Percentiles rank a stretch among this genome's conserved stretches.
These are phyloP conservation scores for Falco novaeseelandiae DNA, from an alignment of 2,797 vertebrate genomes.

Conservation along the genomic window DNA sequence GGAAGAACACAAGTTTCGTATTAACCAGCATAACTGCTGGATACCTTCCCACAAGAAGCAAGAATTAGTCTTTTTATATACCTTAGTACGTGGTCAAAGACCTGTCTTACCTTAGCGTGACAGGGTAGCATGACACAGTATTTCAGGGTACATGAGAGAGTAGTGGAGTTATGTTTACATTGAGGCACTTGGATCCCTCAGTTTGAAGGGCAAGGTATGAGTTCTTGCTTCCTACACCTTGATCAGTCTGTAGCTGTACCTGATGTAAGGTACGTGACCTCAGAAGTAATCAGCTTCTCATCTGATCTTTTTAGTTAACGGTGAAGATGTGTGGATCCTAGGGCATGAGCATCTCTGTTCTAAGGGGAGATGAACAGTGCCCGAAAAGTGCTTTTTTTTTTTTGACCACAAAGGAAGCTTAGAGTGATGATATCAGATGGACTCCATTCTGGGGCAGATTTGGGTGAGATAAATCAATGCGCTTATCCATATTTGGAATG, in stretches of 20 bases:
- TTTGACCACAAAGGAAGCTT: neutral
- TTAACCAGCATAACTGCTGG: neutral
- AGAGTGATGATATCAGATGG: neutral
- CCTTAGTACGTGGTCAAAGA: neutral
- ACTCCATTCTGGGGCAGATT: neutral
- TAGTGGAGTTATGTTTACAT: neutral
- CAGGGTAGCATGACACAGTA: neutral
- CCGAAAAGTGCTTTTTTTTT: rapidly evolving
- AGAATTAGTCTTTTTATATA: neutral
- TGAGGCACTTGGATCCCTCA: too few species aligned
- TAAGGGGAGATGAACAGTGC: neutral
- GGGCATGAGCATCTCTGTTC: neutral
- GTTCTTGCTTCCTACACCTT: neutral
- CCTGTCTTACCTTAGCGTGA: neutral
- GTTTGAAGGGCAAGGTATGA: neutral
- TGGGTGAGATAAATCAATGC: neutral
- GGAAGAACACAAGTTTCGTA: neutral
- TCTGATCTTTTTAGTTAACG: neutral
- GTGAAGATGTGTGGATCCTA: neutral
- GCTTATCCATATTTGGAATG: neutral
- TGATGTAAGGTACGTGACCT: neutral
- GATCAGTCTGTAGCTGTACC: too few species aligned
- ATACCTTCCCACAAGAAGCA: neutral
- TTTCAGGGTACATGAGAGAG: neutral
- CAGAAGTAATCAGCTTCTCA: neutral